A percentile compares a stretch with the other conserved stretches of the same genome.
phyloP scores from a whole-genome alignment of 2,797 vertebrate genomes.

The Oophaga sylvatica region DNA sequence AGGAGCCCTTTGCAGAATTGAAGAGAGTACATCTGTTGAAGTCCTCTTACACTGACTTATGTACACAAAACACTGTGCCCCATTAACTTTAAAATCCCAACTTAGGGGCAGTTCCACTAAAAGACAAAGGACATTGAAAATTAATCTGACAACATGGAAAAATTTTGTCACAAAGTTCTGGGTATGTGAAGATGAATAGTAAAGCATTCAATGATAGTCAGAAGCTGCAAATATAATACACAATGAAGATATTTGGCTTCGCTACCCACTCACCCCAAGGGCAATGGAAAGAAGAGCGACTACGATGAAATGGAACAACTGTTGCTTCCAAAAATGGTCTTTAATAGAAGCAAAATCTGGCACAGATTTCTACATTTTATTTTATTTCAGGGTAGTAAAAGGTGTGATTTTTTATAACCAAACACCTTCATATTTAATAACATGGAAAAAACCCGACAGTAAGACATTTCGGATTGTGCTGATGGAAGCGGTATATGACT shows the following conservation, averaged over 20 bases:
- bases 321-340: slow-evolving; percentile 40
- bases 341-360: slow-evolving; percentile 30
- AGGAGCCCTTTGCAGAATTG: slow-evolving; percentile 16
- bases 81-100: slow-evolving; percentile 38
- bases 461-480: background rate
- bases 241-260: slow-evolving; percentile 49
- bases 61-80: slow-evolving; percentile 21
- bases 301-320: slow-evolving; percentile 25
- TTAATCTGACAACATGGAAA: slow-evolving; percentile 53
- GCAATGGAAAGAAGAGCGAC: slow-evolving; percentile 13
- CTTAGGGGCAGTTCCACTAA: slow-evolving; percentile 19
- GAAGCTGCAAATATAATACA: slow-evolving; percentile 50
- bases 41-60: slow-evolving; percentile 23
- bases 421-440: slow-evolving; percentile 19
- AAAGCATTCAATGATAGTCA: slow-evolving; percentile 34
- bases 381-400: background rate
- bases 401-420: background rate
- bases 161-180: slow-evolving; percentile 48
- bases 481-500: background rate
- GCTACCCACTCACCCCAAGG: slow-evolving; percentile 31
- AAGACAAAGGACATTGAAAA: slow-evolving; percentile 35
- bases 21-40: slow-evolving; percentile 40
- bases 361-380: slow-evolving; percentile 7
- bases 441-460: background rate
- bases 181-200: slow-evolving; percentile 28